Conservation (phyloP, 1,140 invertebrate species). For the Microvelia longipes region DNA sequence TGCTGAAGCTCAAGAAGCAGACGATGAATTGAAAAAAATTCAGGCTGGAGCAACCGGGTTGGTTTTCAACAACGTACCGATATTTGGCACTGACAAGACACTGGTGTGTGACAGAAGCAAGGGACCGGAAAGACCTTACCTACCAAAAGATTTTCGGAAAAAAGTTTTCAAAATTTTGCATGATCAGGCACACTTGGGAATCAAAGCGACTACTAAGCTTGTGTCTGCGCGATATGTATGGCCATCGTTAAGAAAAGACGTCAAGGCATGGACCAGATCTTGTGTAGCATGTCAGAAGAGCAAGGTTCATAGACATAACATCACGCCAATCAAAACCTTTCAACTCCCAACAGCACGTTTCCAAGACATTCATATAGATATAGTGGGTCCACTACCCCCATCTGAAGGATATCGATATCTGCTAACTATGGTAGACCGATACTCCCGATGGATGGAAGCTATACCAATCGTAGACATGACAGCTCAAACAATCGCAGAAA, state of each 20-base stretch:
- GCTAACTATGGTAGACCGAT: slow-evolving; percentile 26
- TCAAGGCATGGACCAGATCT: slow-evolving; percentile 14
- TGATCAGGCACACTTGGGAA: slow-evolving; percentile 18
- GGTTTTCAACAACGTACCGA: slow-evolving; percentile 5
- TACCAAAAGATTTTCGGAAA: background rate
- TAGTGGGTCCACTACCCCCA: slow-evolving; percentile 15
- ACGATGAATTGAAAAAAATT: background rate
- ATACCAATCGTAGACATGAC: slow-evolving; percentile 18
- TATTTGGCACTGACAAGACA: background rate
- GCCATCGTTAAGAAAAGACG: slow-evolving; percentile 27
- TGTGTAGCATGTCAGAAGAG: slow-evolving; percentile 24
- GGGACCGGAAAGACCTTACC: background rate
- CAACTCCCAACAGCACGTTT: background rate
- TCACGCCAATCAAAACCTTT: background rate
- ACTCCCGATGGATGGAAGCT: slow-evolving; percentile 27
- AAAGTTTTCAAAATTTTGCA: background rate
- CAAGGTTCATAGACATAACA: slow-evolving; percentile 22
- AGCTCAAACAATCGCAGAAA: slow-evolving; percentile 23
- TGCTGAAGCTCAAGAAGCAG: slow-evolving; percentile 11
- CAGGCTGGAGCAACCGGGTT: background rate
- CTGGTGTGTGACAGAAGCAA: background rate
- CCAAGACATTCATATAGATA: background rate
- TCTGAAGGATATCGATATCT: slow-evolving; percentile 19
- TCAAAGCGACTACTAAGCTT: slow-evolving; percentile 21
- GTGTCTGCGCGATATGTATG: slow-evolving; percentile 30